phyloP scores from a whole-genome alignment of 2,888 invertebrate genomes.

The Phorcus lineatus region DNA sequence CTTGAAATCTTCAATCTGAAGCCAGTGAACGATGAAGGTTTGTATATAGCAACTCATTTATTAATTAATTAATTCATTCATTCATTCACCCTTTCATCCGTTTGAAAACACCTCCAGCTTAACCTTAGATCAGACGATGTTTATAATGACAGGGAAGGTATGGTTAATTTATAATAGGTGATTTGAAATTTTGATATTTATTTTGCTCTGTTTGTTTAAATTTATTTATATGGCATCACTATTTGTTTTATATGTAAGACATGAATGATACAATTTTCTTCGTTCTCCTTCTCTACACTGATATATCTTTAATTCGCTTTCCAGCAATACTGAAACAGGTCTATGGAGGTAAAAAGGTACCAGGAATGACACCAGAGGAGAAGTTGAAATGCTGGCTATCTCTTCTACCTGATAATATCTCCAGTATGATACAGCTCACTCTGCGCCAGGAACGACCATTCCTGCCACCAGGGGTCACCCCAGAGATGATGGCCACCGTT shows the following conservation, averaged over 20 bases:
- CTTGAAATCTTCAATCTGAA: neutral
- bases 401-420: slow-evolving; percentile 23
- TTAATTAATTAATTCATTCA: too few relatives aligned
- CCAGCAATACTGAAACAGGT: neutral
- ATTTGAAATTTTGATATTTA: too few relatives aligned
- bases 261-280: too few relatives aligned
- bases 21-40: neutral
- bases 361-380: neutral
- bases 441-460: slow-evolving; percentile 36
- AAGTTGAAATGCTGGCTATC: slow-evolving; percentile 27
- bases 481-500: slow-evolving; percentile 29
- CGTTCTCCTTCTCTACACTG: neutral
- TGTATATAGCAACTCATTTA: too few relatives aligned
- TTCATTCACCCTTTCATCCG: too few relatives aligned
- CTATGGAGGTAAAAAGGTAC: neutral
- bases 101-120: too few relatives aligned
- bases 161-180: too few relatives aligned
- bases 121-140: too few relatives aligned
- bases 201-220: too few relatives aligned
- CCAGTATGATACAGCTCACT: slow-evolving; percentile 26
- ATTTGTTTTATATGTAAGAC: too few relatives aligned
- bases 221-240: too few relatives aligned
- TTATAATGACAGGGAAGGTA: too few relatives aligned
- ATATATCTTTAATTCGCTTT: neutral
- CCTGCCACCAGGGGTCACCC: slow-evolving; percentile 34